phyloP scores from a whole-genome alignment of 2,797 vertebrate species.

The Enteromius thamalakanensis region DNA sequence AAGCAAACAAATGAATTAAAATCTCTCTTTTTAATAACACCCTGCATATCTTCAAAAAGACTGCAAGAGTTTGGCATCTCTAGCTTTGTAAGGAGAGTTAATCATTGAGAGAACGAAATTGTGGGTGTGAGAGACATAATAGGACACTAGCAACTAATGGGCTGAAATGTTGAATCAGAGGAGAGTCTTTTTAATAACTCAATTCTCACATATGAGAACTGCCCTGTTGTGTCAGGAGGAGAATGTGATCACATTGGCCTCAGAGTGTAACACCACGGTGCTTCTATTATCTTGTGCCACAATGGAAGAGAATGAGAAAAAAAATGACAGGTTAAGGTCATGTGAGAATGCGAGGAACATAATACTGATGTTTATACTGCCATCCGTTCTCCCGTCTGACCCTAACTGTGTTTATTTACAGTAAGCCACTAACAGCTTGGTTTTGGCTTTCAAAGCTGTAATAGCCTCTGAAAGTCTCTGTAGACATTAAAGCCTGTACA shows the following conservation, averaged over 20 bases:
- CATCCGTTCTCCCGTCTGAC: slow-evolving; percentile 35
- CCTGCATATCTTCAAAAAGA: neutral
- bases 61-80: neutral
- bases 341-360: slow-evolving; percentile 30
- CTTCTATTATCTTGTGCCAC: neutral
- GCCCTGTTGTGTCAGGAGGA: neutral
- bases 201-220: slow-evolving; percentile 7
- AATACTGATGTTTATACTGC: slow-evolving; percentile 33
- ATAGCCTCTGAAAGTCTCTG: slow-evolving; percentile 32
- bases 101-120: neutral
- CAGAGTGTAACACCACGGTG: slow-evolving; percentile 16
- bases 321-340: slow-evolving; percentile 4
- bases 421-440: slow-evolving; percentile 47
- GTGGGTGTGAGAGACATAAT: slow-evolving; percentile 2
- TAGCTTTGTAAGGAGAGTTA: neutral
- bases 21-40: neutral
- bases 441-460: slow-evolving; percentile 22
- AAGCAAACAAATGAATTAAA: slow-evolving; percentile 18
- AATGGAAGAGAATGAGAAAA: slow-evolving; percentile 4
- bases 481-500: slow-evolving; percentile 47
- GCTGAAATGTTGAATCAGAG: slow-evolving; percentile 17
- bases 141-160: slow-evolving; percentile 3
- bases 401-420: slow-evolving; percentile 50
- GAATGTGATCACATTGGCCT: slow-evolving; percentile 1
- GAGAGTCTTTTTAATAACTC: neutral